These are phyloP conservation scores for Dasypogon diadema DNA, from an alignment of 2,888 invertebrate genomes.

Conservation along the genomic window DNA sequence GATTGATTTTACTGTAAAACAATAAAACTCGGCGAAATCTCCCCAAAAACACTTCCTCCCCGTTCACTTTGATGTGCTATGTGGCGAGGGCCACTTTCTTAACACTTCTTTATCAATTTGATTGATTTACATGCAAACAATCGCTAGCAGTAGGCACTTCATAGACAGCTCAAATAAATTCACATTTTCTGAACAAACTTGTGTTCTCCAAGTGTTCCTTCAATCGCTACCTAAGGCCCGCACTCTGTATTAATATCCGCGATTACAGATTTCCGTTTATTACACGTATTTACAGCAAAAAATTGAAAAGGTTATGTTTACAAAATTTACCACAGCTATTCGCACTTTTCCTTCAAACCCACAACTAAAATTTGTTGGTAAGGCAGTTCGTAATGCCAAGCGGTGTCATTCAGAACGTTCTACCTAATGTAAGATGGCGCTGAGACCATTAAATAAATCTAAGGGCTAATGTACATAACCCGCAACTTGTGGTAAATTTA, in stretches of 20 bases:
- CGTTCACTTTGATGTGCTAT: not conserved
- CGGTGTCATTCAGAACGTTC: conserved; percentile 48
- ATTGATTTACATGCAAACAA: not conserved
- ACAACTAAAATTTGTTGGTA: conserved; percentile 50
- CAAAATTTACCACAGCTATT: conserved; percentile 52
- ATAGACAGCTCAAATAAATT: conserved; percentile 38
- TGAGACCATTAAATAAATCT: not conserved
- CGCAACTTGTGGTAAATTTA: no score
- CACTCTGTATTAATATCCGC: not conserved
- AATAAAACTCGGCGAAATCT: conserved; percentile 35
- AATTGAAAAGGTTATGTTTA: conserved; percentile 56
- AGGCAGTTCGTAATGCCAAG: conserved; percentile 45
- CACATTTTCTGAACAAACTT: conserved; percentile 9
- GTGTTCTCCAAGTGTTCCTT: not conserved
- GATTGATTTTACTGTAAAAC: conserved; percentile 62
- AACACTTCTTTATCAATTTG: not conserved
- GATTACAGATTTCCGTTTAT: not conserved
- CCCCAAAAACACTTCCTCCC: not conserved
- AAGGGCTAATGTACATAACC: not conserved
- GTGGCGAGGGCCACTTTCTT: not conserved
- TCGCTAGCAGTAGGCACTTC: conserved; percentile 36
- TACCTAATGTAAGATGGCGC: conserved; percentile 6
- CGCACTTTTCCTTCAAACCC: conserved; percentile 51
- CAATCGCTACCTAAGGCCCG: not conserved
- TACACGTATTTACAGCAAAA: conserved; percentile 51